Percentiles rank a stretch among this genome's conserved stretches.
These are phyloP conservation scores for Bibio marci DNA, from an alignment of 2,888 invertebrate species.

Conservation along the genomic window DNA sequence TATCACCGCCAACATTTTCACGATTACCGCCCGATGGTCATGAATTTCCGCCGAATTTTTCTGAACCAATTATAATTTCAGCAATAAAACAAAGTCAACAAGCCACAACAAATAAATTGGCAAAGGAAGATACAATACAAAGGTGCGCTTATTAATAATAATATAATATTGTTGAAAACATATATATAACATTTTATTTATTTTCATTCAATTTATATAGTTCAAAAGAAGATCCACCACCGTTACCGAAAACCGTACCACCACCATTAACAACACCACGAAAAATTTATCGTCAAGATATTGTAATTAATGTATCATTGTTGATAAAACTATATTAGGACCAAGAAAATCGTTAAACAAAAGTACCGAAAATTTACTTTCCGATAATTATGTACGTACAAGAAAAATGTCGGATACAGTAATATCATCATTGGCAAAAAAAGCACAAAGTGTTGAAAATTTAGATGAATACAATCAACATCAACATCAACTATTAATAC, in stretches of 20 bases:
- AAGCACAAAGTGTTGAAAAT: constrained; percentile 36
- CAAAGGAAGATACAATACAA: no score
- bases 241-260: constrained; percentile 27
- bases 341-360: constrained; percentile 21
- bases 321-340: background rate
- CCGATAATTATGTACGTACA: constrained; percentile 9
- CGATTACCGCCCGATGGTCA: constrained; percentile 30
- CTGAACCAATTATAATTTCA: constrained; percentile 27
- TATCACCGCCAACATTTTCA: constrained; percentile 27
- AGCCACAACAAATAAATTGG: background rate
- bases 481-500: no score
- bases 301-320: constrained; percentile 21
- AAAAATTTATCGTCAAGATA: constrained; percentile 26
- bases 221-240: constrained; percentile 19
- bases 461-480: constrained; percentile 22
- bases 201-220: no score
- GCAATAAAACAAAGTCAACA: background rate
- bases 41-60: constrained; percentile 30
- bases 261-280: constrained; percentile 25
- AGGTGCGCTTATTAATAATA: no score
- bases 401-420: constrained; percentile 19
- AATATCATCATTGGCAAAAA: constrained; percentile 16
- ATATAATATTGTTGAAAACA: no score
- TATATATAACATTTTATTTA: no score
- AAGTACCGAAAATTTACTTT: constrained; percentile 26